Evolutionary conservation across 1,140 invertebrate species (phyloP).

Genomic region (Adoxophyes honmai): DNA sequence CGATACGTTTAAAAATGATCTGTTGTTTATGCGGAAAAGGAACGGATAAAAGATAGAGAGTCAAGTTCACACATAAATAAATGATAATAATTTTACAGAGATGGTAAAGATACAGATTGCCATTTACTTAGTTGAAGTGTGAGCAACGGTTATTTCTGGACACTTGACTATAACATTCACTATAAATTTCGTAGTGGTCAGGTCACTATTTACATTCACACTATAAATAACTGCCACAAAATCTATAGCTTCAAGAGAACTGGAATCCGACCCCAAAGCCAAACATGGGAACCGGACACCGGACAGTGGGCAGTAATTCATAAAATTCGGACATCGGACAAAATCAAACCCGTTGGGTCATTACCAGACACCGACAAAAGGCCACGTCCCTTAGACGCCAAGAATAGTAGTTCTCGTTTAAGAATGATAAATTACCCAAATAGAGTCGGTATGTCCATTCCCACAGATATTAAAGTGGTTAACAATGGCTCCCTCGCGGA

Average conservation of each 20-base stretch:
- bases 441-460: slow-evolving; percentile 73
- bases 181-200: background rate
- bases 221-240: slow-evolving; percentile 7
- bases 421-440: slow-evolving; percentile 75
- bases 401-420: slow-evolving; percentile 63
- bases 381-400: slow-evolving; percentile 39
- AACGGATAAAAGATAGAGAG: background rate
- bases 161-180: background rate
- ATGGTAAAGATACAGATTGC: no score
- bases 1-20: no score
- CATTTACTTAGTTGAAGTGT: no score
- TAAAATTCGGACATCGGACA: slow-evolving; percentile 47
- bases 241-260: background rate
- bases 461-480: slow-evolving; percentile 73
- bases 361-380: slow-evolving; percentile 45
- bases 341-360: slow-evolving; percentile 44
- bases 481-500: slow-evolving; percentile 60
- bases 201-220: slow-evolving; percentile 2
- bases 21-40: no score
- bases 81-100: no score
- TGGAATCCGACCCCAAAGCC: background rate
- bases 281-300: background rate
- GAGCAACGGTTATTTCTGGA: background rate
- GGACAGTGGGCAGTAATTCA: slow-evolving; percentile 47
- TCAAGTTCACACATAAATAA: background rate